A percentile compares a stretch with the other conserved stretches of the same genome.
Conservation (phyloP, 1,140 invertebrate genomes). For the Meloidogyne hapla region DNA sequence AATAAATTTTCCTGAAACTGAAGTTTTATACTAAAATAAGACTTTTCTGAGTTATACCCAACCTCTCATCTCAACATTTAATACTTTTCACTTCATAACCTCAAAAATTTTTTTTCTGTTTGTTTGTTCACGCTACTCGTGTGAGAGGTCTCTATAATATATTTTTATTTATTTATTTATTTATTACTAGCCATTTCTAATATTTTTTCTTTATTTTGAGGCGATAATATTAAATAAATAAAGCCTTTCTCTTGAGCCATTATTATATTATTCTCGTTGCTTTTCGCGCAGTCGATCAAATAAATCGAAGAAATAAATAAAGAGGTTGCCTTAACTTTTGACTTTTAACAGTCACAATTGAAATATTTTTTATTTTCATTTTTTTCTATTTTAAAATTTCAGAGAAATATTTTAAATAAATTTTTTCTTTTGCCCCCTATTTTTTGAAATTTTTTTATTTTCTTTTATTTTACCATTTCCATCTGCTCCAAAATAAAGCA, state of each 20-base stretch:
- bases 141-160: not conserved
- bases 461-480: not conserved
- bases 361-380: no score
- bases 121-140: not conserved
- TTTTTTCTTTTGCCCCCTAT: not conserved
- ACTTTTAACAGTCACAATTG: no score
- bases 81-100: not conserved
- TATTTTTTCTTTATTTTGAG: not conserved
- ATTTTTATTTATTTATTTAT: no score
- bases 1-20: not conserved
- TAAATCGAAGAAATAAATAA: not conserved
- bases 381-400: no score
- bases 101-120: not conserved
- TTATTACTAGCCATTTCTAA: not conserved
- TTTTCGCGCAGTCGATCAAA: constrained; percentile 4
- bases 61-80: not conserved
- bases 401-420: not conserved
- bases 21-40: no score
- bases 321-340: no score
- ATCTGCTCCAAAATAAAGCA: not conserved
- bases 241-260: not conserved
- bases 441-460: not conserved
- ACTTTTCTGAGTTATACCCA: not conserved
- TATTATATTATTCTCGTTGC: not conserved
- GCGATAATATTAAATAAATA: not conserved